Conservation (phyloP, 2,888 invertebrate genomes). For the Ectemnius cavifrons region DNA sequence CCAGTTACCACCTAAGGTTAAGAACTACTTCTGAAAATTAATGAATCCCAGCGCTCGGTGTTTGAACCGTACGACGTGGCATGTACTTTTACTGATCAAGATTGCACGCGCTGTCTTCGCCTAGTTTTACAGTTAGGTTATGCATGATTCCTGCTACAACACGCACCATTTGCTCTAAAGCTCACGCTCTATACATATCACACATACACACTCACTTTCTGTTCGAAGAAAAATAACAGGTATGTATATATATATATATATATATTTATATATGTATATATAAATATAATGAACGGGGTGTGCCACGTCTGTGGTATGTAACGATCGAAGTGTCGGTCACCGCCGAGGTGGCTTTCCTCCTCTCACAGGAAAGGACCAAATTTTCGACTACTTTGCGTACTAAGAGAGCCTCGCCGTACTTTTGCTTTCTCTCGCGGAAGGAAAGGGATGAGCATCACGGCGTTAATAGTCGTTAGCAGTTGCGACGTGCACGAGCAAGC, state of each 20-base stretch:
- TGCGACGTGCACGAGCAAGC: constrained; percentile 7
- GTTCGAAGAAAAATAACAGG: constrained; percentile 64
- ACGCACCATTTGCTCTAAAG: constrained; percentile 20
- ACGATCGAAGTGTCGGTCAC: background rate
- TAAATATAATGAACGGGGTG: constrained; percentile 46
- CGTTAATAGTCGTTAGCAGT: background rate
- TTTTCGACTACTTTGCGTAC: background rate
- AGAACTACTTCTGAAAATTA: no score
- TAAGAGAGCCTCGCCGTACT: no score
- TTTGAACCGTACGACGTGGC: no score
- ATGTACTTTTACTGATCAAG: no score
- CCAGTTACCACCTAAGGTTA: no score
- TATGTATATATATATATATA: constrained; percentile 46
- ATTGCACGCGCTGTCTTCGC: constrained; percentile 25
- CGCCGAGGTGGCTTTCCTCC: background rate
- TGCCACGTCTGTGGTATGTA: constrained; percentile 19
- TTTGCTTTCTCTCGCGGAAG: background rate
- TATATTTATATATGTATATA: constrained; percentile 44
- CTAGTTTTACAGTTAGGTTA: constrained; percentile 42
- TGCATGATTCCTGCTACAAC: constrained; percentile 35
- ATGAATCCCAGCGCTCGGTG: no score
- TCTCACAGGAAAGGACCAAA: background rate
- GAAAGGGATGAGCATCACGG: constrained; percentile 8
- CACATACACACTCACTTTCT: constrained; percentile 52
- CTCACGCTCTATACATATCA: constrained; percentile 36